These are phyloP conservation scores for Poecilus cupreus DNA, from an alignment of 2,888 invertebrate species.

Conservation along the genomic window DNA sequence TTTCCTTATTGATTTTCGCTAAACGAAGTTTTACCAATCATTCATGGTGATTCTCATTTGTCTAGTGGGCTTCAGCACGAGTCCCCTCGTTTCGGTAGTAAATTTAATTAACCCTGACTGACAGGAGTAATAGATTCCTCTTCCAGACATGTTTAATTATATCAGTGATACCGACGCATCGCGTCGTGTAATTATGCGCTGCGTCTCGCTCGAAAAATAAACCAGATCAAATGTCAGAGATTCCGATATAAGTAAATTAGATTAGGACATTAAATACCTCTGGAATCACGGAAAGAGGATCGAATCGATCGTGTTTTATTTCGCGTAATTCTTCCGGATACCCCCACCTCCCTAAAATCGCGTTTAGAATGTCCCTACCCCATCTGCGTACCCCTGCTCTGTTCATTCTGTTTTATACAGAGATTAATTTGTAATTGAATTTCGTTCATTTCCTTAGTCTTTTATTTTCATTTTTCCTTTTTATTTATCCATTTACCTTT, in stretches of 20 bases:
- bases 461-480: slow-evolving; percentile 9
- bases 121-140: slow-evolving; percentile 38
- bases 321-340: background rate
- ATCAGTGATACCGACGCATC: slow-evolving; percentile 6
- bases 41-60: slow-evolving; percentile 30
- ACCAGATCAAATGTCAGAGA: slow-evolving; percentile 1
- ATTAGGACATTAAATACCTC: slow-evolving; percentile 25
- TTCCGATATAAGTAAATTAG: slow-evolving; percentile 14
- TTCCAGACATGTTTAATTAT: slow-evolving; percentile 39
- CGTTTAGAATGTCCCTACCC: too few relatives aligned
- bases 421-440: slow-evolving; percentile 55
- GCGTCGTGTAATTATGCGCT: background rate
- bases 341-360: too few relatives aligned
- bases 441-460: slow-evolving; percentile 12
- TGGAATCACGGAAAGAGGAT: background rate
- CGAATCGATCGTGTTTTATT: slow-evolving; percentile 24
- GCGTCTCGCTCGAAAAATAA: slow-evolving; percentile 1
- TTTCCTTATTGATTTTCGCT: slow-evolving; percentile 20
- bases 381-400: background rate
- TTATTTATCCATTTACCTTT: background rate
- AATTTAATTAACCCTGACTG: slow-evolving; percentile 42
- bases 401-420: slow-evolving; percentile 21
- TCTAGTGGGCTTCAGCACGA: background rate
- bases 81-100: slow-evolving; percentile 9
- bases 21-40: slow-evolving; percentile 3